Conservation (phyloP, 2,113 vertebrate species). For the Nothobranchius kuhntae region DNA sequence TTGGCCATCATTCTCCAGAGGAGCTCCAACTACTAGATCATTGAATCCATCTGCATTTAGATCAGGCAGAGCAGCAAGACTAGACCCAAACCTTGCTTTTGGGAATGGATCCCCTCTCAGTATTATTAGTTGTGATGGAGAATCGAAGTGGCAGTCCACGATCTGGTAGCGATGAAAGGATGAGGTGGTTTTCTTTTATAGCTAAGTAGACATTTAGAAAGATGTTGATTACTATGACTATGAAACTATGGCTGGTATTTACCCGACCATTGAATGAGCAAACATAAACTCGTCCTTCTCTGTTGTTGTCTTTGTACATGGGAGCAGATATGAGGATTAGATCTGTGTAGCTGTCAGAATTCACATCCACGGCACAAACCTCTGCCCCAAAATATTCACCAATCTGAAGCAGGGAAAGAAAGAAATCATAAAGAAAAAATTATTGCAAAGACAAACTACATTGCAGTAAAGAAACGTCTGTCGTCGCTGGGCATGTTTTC, state of each 20-base stretch:
- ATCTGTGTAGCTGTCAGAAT: conserved; percentile 66
- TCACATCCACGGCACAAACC: conserved; percentile 78
- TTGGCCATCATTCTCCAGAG: conserved; percentile 72
- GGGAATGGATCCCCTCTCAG: conserved; percentile 60
- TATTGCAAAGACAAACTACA: too few species aligned
- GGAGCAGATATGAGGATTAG: conserved; percentile 83
- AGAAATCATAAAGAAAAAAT: neutral
- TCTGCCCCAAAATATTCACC: conserved; percentile 87
- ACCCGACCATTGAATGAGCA: conserved; percentile 63
- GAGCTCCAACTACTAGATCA: conserved; percentile 78
- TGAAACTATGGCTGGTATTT: conserved; percentile 9
- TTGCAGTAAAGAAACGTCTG: too few species aligned
- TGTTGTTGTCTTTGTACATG: conserved; percentile 65
- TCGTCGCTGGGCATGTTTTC: too few species aligned
- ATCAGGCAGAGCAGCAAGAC: conserved; percentile 74
- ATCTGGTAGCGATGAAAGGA: conserved; percentile 18
- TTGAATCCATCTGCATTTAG: conserved; percentile 62
- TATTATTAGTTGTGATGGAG: conserved; percentile 1
- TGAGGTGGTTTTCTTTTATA: neutral
- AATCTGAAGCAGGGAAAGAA: conserved; percentile 56
- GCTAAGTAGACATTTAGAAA: neutral
- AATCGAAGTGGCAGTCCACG: conserved; percentile 35
- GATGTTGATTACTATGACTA: neutral
- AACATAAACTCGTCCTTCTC: conserved; percentile 82
- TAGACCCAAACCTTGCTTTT: conserved; percentile 73